Evolutionary conservation across 1,140 invertebrate species (phyloP).

Genomic region (Panulirus ornatus): DNA sequence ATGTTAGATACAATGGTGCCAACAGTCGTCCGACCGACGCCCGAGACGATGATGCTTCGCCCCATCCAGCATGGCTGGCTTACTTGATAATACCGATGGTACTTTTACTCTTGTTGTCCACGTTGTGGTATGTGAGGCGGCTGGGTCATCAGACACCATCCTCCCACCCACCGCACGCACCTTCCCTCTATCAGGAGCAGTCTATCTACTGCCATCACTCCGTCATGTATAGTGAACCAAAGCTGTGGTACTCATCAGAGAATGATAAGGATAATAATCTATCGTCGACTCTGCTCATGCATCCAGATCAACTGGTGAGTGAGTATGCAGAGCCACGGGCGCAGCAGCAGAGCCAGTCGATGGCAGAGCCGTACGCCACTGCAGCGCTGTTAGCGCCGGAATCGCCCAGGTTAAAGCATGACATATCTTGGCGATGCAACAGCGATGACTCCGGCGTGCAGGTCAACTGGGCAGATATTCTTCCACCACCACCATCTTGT

Average conservation of each 20-base stretch:
- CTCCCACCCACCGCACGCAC: conserved; percentile 49
- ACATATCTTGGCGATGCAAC: conserved; percentile 43
- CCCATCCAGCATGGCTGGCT: conserved; percentile 71
- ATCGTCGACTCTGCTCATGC: conserved; percentile 64
- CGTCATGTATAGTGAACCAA: conserved; percentile 74
- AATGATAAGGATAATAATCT: conserved; percentile 66
- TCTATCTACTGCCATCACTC: conserved; percentile 70
- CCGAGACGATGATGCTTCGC: conserved; percentile 38
- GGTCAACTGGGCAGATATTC: conserved; percentile 68
- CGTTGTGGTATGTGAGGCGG: conserved; percentile 56
- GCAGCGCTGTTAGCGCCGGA: conserved; percentile 68
- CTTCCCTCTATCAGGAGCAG: conserved; percentile 56
- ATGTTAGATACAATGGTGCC: conserved; percentile 30
- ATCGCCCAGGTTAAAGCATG: conserved; percentile 51
- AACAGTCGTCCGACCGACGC: conserved; percentile 10
- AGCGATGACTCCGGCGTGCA: conserved; percentile 57
- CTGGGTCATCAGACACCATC: conserved; percentile 49
- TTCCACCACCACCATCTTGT: conserved; percentile 71
- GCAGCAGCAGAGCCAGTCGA: conserved; percentile 44
- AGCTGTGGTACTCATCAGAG: conserved; percentile 67
- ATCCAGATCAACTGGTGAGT: conserved; percentile 61
- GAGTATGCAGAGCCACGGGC: conserved; percentile 72
- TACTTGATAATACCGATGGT: conserved; percentile 69
- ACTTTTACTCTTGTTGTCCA: conserved; percentile 63
- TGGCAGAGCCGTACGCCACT: conserved; percentile 69